Percentiles rank a stretch among this genome's conserved stretches.
These are phyloP conservation scores for Leptosomus discolor DNA, from an alignment of 2,113 vertebrate genomes.

Conservation along the genomic window DNA sequence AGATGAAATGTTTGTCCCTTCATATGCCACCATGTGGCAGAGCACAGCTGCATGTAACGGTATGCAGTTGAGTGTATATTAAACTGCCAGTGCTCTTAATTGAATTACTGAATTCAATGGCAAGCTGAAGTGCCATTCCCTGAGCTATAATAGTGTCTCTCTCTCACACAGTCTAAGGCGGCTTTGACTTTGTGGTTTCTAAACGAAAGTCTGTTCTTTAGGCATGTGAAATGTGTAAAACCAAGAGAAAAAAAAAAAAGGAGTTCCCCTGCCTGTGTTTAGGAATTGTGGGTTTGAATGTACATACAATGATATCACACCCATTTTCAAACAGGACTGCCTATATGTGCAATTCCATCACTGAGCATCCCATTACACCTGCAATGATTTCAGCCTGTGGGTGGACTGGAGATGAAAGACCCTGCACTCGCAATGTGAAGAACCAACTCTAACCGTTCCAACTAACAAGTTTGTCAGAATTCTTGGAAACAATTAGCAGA, in stretches of 20 bases:
- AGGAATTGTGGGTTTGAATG: neutral
- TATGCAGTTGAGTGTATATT: neutral
- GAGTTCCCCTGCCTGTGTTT: neutral
- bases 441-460: neutral
- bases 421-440: neutral
- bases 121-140: accelerated
- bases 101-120: neutral
- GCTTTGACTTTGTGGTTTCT: neutral
- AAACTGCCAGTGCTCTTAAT: neutral
- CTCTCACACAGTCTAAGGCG: neutral
- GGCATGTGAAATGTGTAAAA: neutral
- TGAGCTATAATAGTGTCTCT: neutral
- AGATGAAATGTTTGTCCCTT: neutral
- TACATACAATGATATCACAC: neutral
- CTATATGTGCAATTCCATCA: neutral
- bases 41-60: neutral
- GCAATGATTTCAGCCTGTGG: neutral
- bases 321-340: neutral
- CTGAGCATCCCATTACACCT: neutral
- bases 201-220: neutral
- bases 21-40: neutral
- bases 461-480: neutral
- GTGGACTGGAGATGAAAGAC: neutral
- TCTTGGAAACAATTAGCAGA: neutral
- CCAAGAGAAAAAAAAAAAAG: neutral